A percentile compares a stretch with the other conserved stretches of the same genome.
These are phyloP conservation scores for Struthio camelus DNA, from an alignment of 2,113 vertebrate genomes.

Conservation along the genomic window DNA sequence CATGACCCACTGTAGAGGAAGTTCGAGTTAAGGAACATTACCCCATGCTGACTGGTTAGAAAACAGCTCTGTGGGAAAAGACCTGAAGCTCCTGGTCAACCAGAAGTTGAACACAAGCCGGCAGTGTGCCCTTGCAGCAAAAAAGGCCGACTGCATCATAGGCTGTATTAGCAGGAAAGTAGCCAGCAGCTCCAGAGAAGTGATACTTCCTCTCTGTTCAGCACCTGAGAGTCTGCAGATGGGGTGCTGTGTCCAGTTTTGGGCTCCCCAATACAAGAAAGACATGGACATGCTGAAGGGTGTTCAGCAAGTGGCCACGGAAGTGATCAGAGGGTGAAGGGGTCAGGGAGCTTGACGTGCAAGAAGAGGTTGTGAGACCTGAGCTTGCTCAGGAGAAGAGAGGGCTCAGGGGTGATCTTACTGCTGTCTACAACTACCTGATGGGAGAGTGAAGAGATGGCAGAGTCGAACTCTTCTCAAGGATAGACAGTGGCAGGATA, in stretches of 20 bases:
- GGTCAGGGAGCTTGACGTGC: neutral
- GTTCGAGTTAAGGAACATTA: neutral
- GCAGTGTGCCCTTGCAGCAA: neutral
- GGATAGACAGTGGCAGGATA: neutral
- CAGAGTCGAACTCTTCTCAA: neutral
- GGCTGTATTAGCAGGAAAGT: neutral
- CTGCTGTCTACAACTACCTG: neutral
- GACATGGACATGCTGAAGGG: neutral
- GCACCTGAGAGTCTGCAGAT: neutral
- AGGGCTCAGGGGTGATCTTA: neutral
- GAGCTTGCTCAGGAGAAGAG: neutral
- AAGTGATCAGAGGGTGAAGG: neutral
- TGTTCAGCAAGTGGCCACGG: neutral
- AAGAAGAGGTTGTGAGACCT: neutral
- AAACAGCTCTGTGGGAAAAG: neutral
- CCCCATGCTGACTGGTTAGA: neutral
- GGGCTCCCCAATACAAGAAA: neutral
- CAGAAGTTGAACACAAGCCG: neutral
- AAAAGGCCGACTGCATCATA: neutral
- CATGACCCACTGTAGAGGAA: neutral
- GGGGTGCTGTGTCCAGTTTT: neutral
- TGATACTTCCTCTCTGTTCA: neutral
- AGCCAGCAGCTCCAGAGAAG: neutral
- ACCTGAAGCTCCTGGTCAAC: neutral
- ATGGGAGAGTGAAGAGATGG: neutral